A percentile compares a stretch with the other conserved stretches of the same genome.
phyloP scores from a whole-genome alignment of 2,113 vertebrate genomes.

The Mohoua ochrocephala region DNA sequence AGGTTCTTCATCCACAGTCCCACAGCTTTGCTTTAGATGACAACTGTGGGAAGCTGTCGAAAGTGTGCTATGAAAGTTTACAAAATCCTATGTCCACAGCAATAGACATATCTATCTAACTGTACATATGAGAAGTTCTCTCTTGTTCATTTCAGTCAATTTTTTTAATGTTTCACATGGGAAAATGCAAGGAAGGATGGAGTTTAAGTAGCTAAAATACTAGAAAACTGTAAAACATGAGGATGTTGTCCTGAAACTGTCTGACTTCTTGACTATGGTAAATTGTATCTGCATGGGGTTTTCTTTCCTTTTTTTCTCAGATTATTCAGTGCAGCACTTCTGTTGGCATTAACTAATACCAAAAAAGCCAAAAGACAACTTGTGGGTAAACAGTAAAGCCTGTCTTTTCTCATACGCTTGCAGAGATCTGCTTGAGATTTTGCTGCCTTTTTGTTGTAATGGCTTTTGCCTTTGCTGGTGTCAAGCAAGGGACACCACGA shows the following conservation, averaged over 20 bases:
- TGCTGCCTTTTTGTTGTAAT: not conserved
- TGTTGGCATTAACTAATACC: not conserved
- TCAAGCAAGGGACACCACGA: not conserved
- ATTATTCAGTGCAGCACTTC: not conserved
- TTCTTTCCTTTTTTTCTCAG: not conserved
- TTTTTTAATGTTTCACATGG: not conserved
- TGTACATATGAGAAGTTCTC: accelerated
- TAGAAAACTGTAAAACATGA: not conserved
- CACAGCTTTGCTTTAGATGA: not conserved
- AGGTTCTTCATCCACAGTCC: not conserved
- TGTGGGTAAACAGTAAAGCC: not conserved
- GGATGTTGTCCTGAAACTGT: not conserved
- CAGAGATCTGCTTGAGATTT: not conserved
- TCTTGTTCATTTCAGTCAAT: accelerated
- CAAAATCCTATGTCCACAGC: not conserved
- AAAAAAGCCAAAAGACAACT: not conserved
- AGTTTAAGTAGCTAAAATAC: not conserved
- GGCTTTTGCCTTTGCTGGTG: not conserved
- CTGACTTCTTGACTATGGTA: not conserved
- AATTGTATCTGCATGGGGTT: accelerated
- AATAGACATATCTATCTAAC: not conserved
- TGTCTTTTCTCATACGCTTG: not conserved
- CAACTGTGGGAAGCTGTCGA: not conserved
- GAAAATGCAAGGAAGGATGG: not conserved
- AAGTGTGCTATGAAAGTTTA: not conserved